Evolutionary conservation across 1,140 invertebrate species (phyloP).

Genomic region (Mycetomoellerius zeteki): DNA sequence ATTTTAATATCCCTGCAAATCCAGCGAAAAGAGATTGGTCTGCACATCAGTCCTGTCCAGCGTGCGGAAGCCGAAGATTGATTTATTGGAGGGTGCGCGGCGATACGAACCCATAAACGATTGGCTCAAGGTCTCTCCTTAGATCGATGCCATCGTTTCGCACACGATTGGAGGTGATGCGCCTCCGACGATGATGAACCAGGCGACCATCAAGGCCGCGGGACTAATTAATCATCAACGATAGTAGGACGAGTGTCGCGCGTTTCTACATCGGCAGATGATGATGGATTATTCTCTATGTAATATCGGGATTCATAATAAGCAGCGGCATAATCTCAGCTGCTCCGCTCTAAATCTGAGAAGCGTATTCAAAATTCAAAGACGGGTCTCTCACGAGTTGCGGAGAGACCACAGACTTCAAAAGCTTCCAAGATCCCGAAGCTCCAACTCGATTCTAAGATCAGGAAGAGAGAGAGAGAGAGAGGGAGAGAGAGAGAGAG

Average conservation of each 20-base stretch:
- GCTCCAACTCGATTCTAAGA: not conserved
- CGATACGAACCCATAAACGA: conserved; percentile 63
- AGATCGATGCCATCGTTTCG: conserved; percentile 35
- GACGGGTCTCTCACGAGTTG: not conserved
- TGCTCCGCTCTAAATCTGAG: conserved; percentile 13
- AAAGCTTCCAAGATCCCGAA: conserved; percentile 13
- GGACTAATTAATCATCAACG: conserved; percentile 44
- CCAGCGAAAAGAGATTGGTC: not conserved
- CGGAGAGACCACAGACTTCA: not conserved
- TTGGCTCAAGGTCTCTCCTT: conserved; percentile 73
- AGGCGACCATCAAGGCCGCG: conserved; percentile 5
- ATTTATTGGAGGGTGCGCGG: conserved; percentile 67
- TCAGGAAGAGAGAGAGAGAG: not conserved
- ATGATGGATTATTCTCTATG: conserved; percentile 42
- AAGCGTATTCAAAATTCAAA: conserved; percentile 37
- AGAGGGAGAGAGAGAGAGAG: conserved; percentile 2
- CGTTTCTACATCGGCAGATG: not conserved
- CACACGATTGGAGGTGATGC: not conserved
- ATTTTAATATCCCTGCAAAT: conserved; percentile 24
- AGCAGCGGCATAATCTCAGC: conserved; percentile 24
- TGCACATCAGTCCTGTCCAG: conserved; percentile 41
- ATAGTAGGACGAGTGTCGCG: not conserved
- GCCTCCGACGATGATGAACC: not conserved
- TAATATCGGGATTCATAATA: conserved; percentile 10
- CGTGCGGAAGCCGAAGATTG: conserved; percentile 71